Percentiles rank a stretch among this genome's conserved stretches.
Evolutionary conservation across 2,113 vertebrate species (phyloP).

Genomic region (Cynocephalus volans): DNA sequence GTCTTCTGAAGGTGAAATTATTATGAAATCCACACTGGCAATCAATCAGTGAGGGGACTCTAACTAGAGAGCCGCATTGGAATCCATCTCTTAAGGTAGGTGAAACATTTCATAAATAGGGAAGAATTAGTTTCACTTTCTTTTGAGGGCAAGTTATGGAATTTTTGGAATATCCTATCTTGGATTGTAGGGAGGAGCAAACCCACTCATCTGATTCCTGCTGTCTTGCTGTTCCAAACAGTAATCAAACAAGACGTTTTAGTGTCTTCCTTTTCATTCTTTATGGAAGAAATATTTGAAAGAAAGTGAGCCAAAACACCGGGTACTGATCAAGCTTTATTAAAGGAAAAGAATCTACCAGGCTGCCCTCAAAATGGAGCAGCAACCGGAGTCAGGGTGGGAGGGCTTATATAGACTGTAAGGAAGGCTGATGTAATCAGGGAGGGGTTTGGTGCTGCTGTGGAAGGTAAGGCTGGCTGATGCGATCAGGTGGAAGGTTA

Average conservation of each 20-base stretch:
- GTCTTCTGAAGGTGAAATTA: constrained; percentile 17
- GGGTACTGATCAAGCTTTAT: no score
- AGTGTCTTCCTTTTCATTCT: background rate
- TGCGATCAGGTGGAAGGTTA: no score
- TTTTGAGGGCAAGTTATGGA: constrained; percentile 7
- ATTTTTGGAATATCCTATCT: background rate
- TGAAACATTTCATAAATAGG: background rate
- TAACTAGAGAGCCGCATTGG: background rate
- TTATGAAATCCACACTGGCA: background rate
- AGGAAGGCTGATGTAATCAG: no score
- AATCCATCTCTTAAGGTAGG: background rate
- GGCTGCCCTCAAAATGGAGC: no score
- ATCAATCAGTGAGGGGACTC: background rate
- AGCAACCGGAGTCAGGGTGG: no score
- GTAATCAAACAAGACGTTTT: constrained; percentile 53
- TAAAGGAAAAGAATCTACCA: no score
- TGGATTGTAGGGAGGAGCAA: background rate
- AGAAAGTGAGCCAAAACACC: no score
- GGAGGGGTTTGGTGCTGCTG: no score
- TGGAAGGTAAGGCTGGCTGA: no score
- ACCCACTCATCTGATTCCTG: background rate
- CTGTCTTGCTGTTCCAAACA: constrained; percentile 11
- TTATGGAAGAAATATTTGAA: background rate
- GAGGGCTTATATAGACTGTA: no score
- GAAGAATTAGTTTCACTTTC: constrained; percentile 14